Conservation (phyloP, 35 echinoderm and acorn worm species). For the Heliocidaris tuberculata region DNA sequence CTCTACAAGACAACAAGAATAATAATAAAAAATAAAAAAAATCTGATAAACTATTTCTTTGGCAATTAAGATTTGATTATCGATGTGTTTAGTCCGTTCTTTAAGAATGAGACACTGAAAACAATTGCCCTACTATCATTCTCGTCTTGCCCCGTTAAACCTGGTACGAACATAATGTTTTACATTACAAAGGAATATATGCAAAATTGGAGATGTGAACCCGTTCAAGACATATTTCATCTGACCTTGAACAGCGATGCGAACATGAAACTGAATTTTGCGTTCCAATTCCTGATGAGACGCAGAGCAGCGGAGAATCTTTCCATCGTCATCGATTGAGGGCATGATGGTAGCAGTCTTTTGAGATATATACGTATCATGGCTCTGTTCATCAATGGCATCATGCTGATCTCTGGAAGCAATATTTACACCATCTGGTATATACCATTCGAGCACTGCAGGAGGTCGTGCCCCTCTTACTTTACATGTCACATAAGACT, state of each 20-base stretch:
- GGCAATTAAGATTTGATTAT: no score
- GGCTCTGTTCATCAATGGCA: neutral
- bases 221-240: no score
- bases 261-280: neutral
- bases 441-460: neutral
- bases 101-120: no score
- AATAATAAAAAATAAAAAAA: no score
- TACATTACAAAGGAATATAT: no score
- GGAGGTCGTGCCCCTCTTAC: neutral
- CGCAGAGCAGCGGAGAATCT: neutral
- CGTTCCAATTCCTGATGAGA: neutral
- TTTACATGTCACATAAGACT: neutral
- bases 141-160: no score
- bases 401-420: neutral
- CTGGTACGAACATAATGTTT: no score
- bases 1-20: no score
- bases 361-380: neutral
- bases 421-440: neutral
- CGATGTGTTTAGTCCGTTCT: no score
- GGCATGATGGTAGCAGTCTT: neutral
- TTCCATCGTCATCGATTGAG: neutral
- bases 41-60: no score
- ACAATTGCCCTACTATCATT: no score
- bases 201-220: no score
- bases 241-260: neutral